These are phyloP conservation scores for Cantharis rufa DNA, from an alignment of 2,888 invertebrate genomes.

Conservation along the genomic window DNA sequence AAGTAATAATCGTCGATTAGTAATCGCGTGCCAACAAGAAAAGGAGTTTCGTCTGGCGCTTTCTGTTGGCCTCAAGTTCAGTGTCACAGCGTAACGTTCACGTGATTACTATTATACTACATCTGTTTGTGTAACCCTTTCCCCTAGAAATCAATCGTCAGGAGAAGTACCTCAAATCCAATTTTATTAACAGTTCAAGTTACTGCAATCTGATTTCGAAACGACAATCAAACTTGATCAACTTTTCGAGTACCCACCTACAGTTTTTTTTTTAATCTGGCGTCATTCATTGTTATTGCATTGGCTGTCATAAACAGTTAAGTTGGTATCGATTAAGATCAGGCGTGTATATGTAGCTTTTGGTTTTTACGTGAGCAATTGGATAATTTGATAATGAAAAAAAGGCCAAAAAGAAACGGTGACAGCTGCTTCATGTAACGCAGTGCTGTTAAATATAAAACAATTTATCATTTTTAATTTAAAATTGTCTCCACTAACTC, in stretches of 20 bases:
- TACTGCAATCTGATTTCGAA: not conserved
- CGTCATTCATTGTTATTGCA: not conserved
- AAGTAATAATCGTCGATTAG: not conserved
- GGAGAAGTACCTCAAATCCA: not conserved
- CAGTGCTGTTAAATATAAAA: conserved; percentile 21
- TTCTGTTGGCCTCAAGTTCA: not conserved
- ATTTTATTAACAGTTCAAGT: not conserved
- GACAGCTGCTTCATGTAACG: not conserved
- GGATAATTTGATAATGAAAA: not conserved
- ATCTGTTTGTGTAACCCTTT: not conserved
- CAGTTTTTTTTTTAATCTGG: not conserved
- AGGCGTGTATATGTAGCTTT: not conserved
- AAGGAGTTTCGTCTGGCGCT: not conserved
- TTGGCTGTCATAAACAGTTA: not conserved
- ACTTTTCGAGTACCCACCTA: not conserved
- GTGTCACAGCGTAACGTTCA: not conserved
- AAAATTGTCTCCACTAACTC: conserved; percentile 8
- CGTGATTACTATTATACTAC: not conserved
- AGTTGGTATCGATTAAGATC: not conserved
- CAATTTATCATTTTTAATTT: conserved; percentile 34
- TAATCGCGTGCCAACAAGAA: not conserved
- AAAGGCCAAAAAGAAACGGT: not conserved
- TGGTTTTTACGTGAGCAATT: not conserved
- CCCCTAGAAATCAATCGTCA: not conserved
- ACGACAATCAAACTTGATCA: not conserved